These are phyloP conservation scores for Malthinus seriepunctatus DNA, from an alignment of 2,888 invertebrate genomes.

Conservation along the genomic window DNA sequence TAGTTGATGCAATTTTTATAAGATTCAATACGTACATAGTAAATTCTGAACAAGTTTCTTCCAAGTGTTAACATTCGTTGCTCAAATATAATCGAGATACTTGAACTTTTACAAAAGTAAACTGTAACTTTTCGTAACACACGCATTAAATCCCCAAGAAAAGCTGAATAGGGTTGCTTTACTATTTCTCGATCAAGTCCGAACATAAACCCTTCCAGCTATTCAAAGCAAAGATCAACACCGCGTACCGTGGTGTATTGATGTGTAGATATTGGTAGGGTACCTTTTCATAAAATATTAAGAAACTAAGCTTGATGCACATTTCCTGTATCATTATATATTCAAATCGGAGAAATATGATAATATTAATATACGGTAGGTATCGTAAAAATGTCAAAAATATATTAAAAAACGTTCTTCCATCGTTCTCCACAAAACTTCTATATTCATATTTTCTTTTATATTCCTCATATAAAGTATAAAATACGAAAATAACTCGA, in stretches of 20 bases:
- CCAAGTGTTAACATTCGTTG: neutral
- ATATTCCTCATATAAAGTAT: conserved; percentile 1
- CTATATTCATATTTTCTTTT: conserved; percentile 1
- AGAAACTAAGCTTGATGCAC: conserved; percentile 36
- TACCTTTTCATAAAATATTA: conserved; percentile 28
- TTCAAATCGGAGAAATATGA: conserved; percentile 43
- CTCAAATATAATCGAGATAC: neutral
- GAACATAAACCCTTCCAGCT: conserved; percentile 24
- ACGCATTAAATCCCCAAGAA: conserved; percentile 23
- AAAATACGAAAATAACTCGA: neutral
- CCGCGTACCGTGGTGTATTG: conserved; percentile 21
- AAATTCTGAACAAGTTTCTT: neutral
- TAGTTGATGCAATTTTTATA: no score
- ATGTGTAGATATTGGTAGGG: conserved; percentile 30
- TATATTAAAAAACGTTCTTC: conserved; percentile 20
- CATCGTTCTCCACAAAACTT: conserved; percentile 2
- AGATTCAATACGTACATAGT: no score
- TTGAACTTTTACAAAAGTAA: conserved; percentile 15
- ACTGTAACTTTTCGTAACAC: conserved; percentile 13
- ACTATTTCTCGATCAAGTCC: conserved; percentile 29
- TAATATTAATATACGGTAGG: conserved; percentile 41
- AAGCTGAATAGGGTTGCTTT: conserved; percentile 29
- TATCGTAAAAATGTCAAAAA: conserved; percentile 39
- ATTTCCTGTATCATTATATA: conserved; percentile 38
- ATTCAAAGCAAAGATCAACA: conserved; percentile 30